Percentiles rank a stretch among this genome's conserved stretches.
These are phyloP conservation scores for Aphidius gifuensis DNA, from an alignment of 1,140 invertebrate species.

Conservation along the genomic window DNA sequence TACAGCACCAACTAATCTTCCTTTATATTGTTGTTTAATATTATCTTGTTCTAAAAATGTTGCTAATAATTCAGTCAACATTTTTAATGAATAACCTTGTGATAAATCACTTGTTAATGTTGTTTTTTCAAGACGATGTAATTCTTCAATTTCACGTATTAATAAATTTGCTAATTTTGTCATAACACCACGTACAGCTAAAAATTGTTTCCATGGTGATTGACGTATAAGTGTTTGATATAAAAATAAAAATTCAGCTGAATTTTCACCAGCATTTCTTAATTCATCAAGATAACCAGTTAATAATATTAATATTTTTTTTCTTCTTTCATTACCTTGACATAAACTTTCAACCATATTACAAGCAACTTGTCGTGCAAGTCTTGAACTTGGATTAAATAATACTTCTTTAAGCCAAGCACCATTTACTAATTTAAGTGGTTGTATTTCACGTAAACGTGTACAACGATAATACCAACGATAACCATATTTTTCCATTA, in stretches of 20 bases:
- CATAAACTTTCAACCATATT: constrained; percentile 83
- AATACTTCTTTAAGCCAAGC: constrained; percentile 87
- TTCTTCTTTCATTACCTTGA: constrained; percentile 67
- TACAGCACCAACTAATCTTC: constrained; percentile 80
- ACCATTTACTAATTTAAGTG: constrained; percentile 59
- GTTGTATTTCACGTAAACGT: constrained; percentile 45
- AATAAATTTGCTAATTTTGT: constrained; percentile 81
- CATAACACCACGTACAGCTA: constrained; percentile 82
- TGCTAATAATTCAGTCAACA: constrained; percentile 82
- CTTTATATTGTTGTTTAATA: constrained; percentile 86
- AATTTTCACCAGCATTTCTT: constrained; percentile 80
- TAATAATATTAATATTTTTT: constrained; percentile 78
- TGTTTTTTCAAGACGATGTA: constrained; percentile 83
- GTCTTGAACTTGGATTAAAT: constrained; percentile 85
- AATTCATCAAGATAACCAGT: constrained; percentile 86
- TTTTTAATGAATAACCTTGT: constrained; percentile 86
- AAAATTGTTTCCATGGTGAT: constrained; percentile 88
- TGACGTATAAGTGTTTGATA: constrained; percentile 83
- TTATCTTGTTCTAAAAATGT: constrained; percentile 79
- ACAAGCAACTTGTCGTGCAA: constrained; percentile 85
- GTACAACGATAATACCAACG: constrained; percentile 58
- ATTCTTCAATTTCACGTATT: constrained; percentile 80
- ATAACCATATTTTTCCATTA: constrained; percentile 76
- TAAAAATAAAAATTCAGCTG: constrained; percentile 84
- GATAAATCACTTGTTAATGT: constrained; percentile 91